phyloP scores from a whole-genome alignment of 2,888 invertebrate genomes.

The Alentia gelatinosa region DNA sequence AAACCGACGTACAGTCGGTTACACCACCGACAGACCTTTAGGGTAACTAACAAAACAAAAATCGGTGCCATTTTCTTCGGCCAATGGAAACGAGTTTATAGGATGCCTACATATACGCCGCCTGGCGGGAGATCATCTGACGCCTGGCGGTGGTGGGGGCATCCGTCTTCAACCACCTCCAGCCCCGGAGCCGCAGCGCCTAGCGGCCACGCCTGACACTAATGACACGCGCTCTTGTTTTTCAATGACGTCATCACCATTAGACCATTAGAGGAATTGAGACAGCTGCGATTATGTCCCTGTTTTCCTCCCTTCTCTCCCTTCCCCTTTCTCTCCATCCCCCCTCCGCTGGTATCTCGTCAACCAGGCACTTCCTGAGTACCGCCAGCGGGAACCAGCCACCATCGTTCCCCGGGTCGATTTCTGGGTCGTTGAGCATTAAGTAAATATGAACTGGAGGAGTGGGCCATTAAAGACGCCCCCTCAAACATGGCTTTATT shows the following conservation, averaged over 20 bases:
- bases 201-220: conserved; percentile 36
- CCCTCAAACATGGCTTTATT: too few species aligned
- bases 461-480: not conserved
- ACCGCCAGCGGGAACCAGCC: not conserved
- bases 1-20: too few species aligned
- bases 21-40: too few species aligned
- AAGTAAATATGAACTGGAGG: not conserved
- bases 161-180: not conserved
- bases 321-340: not conserved
- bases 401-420: too few species aligned
- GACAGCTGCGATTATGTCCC: conserved; percentile 21
- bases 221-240: conserved; percentile 41
- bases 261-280: not conserved
- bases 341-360: not conserved
- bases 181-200: not conserved
- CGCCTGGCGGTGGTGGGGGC: not conserved
- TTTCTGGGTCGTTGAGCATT: not conserved
- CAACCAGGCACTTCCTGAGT: not conserved
- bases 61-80: too few species aligned
- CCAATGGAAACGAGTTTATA: too few species aligned
- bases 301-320: not conserved
- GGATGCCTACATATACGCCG: not conserved
- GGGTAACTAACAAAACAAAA: too few species aligned
- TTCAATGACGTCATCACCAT: conserved; percentile 48
- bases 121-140: not conserved